Conservation (phyloP, 2,888 invertebrate genomes). For the Macropis europaea region DNA sequence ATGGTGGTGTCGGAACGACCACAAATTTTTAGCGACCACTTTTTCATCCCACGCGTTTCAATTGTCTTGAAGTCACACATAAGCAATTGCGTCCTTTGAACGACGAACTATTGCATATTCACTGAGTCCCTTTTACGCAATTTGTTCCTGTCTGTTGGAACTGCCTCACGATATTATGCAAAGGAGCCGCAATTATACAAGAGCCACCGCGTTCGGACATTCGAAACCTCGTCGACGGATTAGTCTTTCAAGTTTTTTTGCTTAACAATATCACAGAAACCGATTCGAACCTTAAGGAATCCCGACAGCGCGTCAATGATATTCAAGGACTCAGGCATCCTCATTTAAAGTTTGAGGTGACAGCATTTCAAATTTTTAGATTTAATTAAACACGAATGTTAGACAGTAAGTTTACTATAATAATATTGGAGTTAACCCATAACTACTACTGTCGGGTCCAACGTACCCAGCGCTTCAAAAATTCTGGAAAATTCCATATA, state of each 20-base stretch:
- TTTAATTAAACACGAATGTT: too few relatives aligned
- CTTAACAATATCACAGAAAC: too few relatives aligned
- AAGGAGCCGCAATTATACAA: not conserved
- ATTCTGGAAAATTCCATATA: too few relatives aligned
- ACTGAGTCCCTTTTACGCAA: not conserved
- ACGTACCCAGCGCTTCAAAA: too few relatives aligned
- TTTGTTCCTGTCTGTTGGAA: not conserved
- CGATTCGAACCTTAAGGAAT: not conserved
- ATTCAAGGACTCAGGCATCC: too few relatives aligned
- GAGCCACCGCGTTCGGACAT: not conserved
- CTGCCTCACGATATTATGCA: not conserved
- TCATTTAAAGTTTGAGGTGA: too few relatives aligned
- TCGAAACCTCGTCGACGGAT: not conserved
- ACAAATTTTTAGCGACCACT: not conserved
- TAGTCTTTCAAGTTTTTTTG: not conserved
- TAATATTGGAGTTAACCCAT: too few relatives aligned
- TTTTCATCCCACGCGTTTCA: not conserved
- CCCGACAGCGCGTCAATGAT: not conserved
- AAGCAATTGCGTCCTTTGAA: not conserved
- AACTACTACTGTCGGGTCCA: too few relatives aligned
- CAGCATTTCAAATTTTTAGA: too few relatives aligned
- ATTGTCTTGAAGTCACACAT: conserved; percentile 1
- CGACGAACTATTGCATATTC: not conserved
- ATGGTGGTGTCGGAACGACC: not conserved
- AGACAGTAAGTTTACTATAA: too few relatives aligned